Percentiles rank a stretch among this genome's conserved stretches.
These are phyloP conservation scores for Bombycilla garrulus DNA, from an alignment of 2,113 vertebrate genomes.

Conservation along the genomic window DNA sequence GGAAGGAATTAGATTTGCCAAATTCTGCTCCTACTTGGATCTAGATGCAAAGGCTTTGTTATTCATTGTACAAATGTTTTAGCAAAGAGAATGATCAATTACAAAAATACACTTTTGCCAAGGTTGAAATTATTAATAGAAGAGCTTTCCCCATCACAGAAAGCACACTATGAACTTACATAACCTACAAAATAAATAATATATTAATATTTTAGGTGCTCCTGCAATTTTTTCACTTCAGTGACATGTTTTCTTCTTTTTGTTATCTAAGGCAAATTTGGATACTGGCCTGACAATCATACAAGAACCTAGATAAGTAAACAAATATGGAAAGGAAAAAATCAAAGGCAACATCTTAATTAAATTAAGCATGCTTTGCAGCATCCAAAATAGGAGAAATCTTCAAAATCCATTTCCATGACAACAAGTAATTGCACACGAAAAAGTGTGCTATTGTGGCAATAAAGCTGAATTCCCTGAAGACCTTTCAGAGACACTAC, in stretches of 20 bases:
- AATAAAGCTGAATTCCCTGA: constrained; percentile 49
- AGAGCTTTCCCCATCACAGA: not conserved
- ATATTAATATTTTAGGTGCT: not conserved
- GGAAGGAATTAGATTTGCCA: constrained; percentile 78
- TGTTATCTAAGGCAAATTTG: not conserved
- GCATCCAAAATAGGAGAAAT: constrained; percentile 43
- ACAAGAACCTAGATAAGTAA: not conserved
- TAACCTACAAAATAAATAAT: not conserved
- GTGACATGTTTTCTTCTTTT: not conserved
- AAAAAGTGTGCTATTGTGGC: constrained; percentile 6
- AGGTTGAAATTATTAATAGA: constrained; percentile 37
- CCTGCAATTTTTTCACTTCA: not conserved
- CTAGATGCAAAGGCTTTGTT: constrained; percentile 60
- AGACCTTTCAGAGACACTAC: constrained; percentile 53
- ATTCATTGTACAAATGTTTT: constrained; percentile 10
- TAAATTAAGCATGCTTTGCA: constrained; percentile 7
- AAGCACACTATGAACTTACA: not conserved
- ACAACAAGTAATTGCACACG: constrained; percentile 56
- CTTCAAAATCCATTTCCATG: constrained; percentile 64
- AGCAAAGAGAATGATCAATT: constrained; percentile 5
- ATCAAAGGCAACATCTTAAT: constrained; percentile 11
- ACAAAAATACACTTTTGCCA: constrained; percentile 9
- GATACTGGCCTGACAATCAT: not conserved
- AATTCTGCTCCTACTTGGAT: constrained; percentile 55
- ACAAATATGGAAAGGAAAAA: constrained; percentile 16